phyloP scores from a whole-genome alignment of 2,797 vertebrate genomes.

The Melopsittacus undulatus region DNA sequence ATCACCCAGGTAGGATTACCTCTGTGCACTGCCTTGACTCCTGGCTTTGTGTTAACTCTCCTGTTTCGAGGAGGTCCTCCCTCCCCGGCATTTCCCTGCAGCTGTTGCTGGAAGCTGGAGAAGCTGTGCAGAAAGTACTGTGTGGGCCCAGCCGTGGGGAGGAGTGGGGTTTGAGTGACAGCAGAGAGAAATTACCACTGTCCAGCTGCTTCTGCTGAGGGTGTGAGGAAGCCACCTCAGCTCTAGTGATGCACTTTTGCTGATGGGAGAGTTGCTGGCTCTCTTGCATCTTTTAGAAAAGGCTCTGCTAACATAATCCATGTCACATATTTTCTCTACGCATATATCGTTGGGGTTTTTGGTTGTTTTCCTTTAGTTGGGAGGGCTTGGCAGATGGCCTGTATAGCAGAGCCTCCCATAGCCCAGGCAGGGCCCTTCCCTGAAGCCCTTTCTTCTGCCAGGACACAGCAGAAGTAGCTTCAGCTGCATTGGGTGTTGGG shows the following conservation, averaged over 20 bases:
- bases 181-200: neutral
- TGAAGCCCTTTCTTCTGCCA: neutral
- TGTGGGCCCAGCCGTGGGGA: neutral
- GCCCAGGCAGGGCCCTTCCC: neutral
- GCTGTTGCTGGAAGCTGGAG: neutral
- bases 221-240: neutral
- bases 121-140: neutral
- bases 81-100: neutral
- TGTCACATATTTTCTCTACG: neutral
- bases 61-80: neutral
- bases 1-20: conserved; percentile 57
- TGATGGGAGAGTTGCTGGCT: neutral
- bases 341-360: accelerated
- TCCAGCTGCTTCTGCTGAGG: neutral
- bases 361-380: neutral
- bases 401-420: neutral
- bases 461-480: neutral
- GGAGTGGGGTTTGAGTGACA: neutral
- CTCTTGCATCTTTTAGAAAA: neutral
- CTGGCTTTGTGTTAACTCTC: neutral
- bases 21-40: neutral
- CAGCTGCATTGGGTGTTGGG: neutral
- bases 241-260: neutral
- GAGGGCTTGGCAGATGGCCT: neutral
- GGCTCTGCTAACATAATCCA: neutral